Evolutionary conservation across 2,797 vertebrate genomes (phyloP).

Genomic region (Danionella dracula): DNA sequence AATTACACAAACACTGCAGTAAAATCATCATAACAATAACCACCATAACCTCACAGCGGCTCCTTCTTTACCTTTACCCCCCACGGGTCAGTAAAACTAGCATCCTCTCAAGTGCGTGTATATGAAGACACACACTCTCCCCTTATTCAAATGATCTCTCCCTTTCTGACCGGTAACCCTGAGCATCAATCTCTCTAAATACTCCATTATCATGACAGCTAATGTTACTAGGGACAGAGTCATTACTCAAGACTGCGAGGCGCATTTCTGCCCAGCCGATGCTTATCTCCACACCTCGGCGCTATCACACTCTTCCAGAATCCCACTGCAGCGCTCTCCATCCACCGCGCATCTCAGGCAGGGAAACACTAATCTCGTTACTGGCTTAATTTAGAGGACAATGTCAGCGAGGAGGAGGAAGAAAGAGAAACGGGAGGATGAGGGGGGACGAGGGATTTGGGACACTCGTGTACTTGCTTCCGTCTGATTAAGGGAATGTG

Average conservation of each 20-base stretch:
- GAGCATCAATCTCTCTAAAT: conserved; percentile 68
- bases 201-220: conserved; percentile 68
- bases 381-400: conserved; percentile 76
- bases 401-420: conserved; percentile 55
- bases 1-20: conserved; percentile 12
- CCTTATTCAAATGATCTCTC: conserved; percentile 56
- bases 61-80: conserved; percentile 23
- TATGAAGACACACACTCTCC: not conserved
- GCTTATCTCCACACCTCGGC: conserved; percentile 70
- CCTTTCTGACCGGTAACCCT: conserved; percentile 51
- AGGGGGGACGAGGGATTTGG: not conserved
- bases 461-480: not conserved
- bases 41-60: not conserved
- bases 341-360: conserved; percentile 42
- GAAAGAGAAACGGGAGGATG: conserved; percentile 8
- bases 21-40: not conserved
- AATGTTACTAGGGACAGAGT: conserved; percentile 71
- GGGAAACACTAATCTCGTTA: conserved; percentile 77
- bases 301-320: conserved; percentile 73
- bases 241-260: conserved; percentile 69
- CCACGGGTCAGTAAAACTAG: conserved; percentile 12
- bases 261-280: conserved; percentile 66
- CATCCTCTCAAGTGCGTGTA: conserved; percentile 19
- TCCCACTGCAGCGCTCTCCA: conserved; percentile 34
- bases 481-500: not conserved